Conservation (phyloP, 1,140 invertebrate species). For the Drosophila gunungcola region DNA sequence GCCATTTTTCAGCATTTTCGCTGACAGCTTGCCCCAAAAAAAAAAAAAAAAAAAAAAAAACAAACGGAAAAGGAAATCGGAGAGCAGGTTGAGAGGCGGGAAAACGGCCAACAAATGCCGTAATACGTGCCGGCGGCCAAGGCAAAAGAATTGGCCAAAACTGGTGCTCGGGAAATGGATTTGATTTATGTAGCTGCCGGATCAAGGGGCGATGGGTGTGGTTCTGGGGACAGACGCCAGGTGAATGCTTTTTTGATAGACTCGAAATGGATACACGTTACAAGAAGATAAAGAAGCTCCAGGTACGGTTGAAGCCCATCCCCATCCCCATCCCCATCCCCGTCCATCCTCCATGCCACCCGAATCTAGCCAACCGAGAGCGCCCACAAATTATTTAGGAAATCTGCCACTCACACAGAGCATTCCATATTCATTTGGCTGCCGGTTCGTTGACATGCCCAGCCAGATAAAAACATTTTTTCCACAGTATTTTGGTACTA, state of each 20-base stretch:
- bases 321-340: background rate
- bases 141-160: conserved; percentile 59
- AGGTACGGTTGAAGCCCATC: conserved; percentile 6
- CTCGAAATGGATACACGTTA: conserved; percentile 77
- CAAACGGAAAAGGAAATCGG: conserved; percentile 8
- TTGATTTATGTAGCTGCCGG: conserved; percentile 70
- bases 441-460: conserved; percentile 72
- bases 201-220: conserved; percentile 16
- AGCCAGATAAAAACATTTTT: conserved; percentile 52
- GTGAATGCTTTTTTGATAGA: conserved; percentile 74
- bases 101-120: conserved; percentile 63
- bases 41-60: conserved; percentile 32
- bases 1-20: conserved; percentile 84
- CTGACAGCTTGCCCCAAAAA: conserved; percentile 70
- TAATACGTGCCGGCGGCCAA: conserved; percentile 55
- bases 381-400: conserved; percentile 77
- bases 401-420: conserved; percentile 52
- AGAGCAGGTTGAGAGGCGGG: conserved; percentile 5
- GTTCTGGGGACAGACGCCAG: conserved; percentile 28
- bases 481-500: conserved; percentile 44
- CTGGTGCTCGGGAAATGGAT: conserved; percentile 54
- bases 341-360: too few relatives aligned
- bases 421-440: conserved; percentile 80
- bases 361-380: conserved; percentile 43
- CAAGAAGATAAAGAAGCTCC: conserved; percentile 72